These are phyloP conservation scores for Mionectes olivaceus DNA, from an alignment of 2,797 vertebrate species.

Conservation along the genomic window DNA sequence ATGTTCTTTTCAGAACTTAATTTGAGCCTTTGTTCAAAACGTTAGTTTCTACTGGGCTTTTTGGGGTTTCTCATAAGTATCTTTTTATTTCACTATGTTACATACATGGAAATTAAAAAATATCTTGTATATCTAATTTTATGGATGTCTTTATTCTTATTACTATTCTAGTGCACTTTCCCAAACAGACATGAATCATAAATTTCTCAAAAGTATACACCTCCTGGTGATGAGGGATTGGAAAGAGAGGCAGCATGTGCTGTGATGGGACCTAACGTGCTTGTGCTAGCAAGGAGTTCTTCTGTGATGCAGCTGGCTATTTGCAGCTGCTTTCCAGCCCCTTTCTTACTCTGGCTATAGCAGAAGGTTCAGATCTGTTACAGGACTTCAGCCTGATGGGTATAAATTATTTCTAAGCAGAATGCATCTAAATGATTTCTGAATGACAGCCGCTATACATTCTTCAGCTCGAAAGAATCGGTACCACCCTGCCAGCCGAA, in stretches of 20 bases:
- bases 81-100: not conserved
- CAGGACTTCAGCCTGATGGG: not conserved
- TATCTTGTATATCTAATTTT: not conserved
- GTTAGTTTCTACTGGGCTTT: not conserved
- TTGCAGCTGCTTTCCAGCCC: not conserved
- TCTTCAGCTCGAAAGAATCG: not conserved
- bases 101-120: not conserved
- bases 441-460: not conserved
- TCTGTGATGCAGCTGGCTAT: not conserved
- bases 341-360: not conserved
- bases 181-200: not conserved
- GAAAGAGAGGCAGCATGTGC: not conserved
- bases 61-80: not conserved
- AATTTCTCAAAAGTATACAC: not conserved
- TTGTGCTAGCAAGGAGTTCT: not conserved
- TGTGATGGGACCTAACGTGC: not conserved
- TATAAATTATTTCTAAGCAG: not conserved
- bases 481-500: not conserved
- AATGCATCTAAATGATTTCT: not conserved
- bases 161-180: not conserved
- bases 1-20: not conserved
- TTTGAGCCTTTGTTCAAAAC: not conserved
- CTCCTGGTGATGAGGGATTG: not conserved
- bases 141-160: not conserved
- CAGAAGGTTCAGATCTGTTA: not conserved